Conservation (phyloP, 2,113 vertebrate genomes). For the Formicarius rufipectus region DNA sequence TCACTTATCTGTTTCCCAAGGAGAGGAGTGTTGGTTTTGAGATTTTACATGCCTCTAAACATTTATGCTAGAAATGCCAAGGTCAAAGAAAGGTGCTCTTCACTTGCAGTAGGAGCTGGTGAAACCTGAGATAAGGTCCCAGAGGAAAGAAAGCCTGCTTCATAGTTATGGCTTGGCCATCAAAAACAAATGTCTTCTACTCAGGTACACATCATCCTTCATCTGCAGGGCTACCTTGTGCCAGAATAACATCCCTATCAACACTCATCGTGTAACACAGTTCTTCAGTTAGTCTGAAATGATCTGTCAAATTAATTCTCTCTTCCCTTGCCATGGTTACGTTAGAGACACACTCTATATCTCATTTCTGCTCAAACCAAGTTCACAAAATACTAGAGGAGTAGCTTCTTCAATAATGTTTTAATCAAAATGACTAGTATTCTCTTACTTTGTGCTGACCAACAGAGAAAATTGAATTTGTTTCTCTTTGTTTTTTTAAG, state of each 20-base stretch:
- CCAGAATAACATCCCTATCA: not conserved
- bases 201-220: not conserved
- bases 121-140: not conserved
- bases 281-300: not conserved
- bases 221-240: not conserved
- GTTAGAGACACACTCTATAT: not conserved
- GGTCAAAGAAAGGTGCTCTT: slow-evolving; percentile 18
- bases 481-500: not conserved
- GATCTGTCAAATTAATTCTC: not conserved
- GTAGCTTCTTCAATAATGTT: not conserved
- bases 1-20: not conserved
- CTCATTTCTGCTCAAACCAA: not conserved
- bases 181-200: not conserved
- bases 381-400: not conserved
- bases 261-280: not conserved
- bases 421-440: not conserved
- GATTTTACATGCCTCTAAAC: not conserved
- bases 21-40: not conserved
- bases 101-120: not conserved
- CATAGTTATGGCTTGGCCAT: not conserved
- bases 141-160: not conserved
- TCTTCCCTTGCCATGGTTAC: not conserved
- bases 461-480: not conserved
- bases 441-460: not conserved
- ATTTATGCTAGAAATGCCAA: slow-evolving; percentile 11